Evolutionary conservation across 2,797 vertebrate species (phyloP), one percentile per base, ranked within the genome.

Genomic region (Diceros bicornis): DNA sequence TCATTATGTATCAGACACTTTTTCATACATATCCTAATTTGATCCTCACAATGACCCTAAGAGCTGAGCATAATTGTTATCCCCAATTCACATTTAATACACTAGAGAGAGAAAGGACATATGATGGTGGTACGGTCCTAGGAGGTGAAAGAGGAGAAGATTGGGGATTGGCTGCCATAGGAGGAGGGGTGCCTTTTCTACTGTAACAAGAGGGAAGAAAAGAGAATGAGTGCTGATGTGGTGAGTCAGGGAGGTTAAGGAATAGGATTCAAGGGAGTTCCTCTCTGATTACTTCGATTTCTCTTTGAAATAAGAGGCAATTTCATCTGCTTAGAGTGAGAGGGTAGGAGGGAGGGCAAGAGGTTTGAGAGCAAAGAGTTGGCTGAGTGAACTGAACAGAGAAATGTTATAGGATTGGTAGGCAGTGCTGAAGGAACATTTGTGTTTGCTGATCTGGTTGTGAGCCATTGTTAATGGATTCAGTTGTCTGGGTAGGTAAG

Each of bases 261-360:
- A 55, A 66, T 1, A 68, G 9, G 17, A 50, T 21, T 41, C 52
- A 34, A 55, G 29, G 0, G 18, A 68, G 59, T 34, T 41, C 6
- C 10, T 77, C 14, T 44, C 62, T 86, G 68, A 74, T 57, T 66
- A 55, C 41, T 72, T 91, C 14, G 55, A 64, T 64, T 93, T 62
- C 13, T 55, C 21, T 87, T 50, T 50, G 16, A 89, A 81, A 71
- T 79, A 64, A 83, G 55, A 92, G 66, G 27, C 29, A 90, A 27
- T 74, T 75, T 72, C 41, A 78, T 72, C 14, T 88, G 37, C 34
- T 78, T 61, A 52, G 62, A 93, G 59, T 55, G 37, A 52, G 4
- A 44, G 21, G 17, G 10, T 32, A 69, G 75, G 18, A 57, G 18
- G 23, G 16, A 57, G 21, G 7, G 4, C 61, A 83, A 57, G 23